Conservation (phyloP, 2,113 vertebrate species). For the Nibea coibor region DNA sequence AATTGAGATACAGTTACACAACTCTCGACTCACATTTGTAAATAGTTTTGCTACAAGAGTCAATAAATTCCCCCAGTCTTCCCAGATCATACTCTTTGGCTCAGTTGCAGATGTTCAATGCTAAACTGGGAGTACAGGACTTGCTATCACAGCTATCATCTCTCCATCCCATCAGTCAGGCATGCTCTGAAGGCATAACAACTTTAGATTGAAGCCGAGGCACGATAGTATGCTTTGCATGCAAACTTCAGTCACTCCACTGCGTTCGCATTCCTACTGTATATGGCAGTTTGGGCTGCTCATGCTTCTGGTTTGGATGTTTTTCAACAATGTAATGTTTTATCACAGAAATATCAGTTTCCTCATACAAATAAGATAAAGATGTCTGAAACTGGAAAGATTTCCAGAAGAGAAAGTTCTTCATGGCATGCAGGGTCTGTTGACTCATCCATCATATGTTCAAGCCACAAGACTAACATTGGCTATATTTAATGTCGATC, state of each 20-base stretch:
- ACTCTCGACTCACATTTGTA: too few species aligned
- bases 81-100: constrained; percentile 6
- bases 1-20: too few species aligned
- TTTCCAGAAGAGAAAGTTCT: not conserved
- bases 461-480: constrained; percentile 7
- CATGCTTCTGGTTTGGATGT: not conserved
- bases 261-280: constrained; percentile 11
- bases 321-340: constrained; percentile 18
- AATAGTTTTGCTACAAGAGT: too few species aligned
- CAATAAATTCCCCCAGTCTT: constrained; percentile 24
- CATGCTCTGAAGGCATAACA: constrained; percentile 72
- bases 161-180: constrained; percentile 60
- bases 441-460: constrained; percentile 15
- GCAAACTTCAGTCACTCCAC: constrained; percentile 34
- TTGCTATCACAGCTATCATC: constrained; percentile 58
- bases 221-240: constrained; percentile 55
- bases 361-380: constrained; percentile 30
- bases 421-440: not conserved
- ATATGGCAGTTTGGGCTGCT: constrained; percentile 7
- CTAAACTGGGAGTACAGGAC: constrained; percentile 47
- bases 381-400: constrained; percentile 5
- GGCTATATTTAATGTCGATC: constrained; percentile 8
- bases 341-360: constrained; percentile 19
- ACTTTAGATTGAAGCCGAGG: constrained; percentile 48
- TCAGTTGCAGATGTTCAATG: constrained; percentile 37